phyloP scores from a whole-genome alignment of 2,113 vertebrate species.

The Ceyx margarethae region DNA sequence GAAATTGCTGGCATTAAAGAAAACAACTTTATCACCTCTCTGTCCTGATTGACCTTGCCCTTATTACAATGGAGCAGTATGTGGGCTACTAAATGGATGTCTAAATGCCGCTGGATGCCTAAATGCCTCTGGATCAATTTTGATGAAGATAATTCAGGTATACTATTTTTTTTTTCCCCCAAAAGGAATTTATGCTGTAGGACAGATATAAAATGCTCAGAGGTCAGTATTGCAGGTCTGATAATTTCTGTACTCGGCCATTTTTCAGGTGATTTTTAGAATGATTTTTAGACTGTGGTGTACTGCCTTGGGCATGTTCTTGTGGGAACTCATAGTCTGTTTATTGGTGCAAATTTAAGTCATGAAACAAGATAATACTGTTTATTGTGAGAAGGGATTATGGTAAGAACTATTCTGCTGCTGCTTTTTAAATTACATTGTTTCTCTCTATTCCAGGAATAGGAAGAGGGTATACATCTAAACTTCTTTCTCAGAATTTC shows the following conservation, averaged over 20 bases:
- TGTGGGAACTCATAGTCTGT: constrained; percentile 10
- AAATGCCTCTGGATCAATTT: background rate
- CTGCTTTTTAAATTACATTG: background rate
- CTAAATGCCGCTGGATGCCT: background rate
- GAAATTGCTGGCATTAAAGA: background rate
- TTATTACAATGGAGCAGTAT: background rate
- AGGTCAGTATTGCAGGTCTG: background rate
- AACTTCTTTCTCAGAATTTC: background rate
- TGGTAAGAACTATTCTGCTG: background rate
- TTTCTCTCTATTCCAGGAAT: background rate
- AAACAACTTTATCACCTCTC: background rate
- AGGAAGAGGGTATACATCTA: background rate
- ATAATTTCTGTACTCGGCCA: background rate
- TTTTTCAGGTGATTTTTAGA: background rate
- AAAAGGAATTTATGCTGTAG: background rate
- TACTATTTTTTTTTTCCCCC: background rate
- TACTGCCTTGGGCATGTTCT: background rate
- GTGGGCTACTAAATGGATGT: background rate
- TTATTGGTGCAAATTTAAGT: constrained; percentile 13
- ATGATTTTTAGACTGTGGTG: background rate
- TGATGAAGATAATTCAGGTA: background rate
- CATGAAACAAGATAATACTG: constrained; percentile 21
- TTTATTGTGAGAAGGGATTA: constrained; percentile 27
- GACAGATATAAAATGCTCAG: background rate
- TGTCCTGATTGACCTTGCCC: background rate